Percentiles rank a stretch among this genome's conserved stretches.
phyloP scores from a whole-genome alignment of 2,888 invertebrate species.

The Athetis lepigone region DNA sequence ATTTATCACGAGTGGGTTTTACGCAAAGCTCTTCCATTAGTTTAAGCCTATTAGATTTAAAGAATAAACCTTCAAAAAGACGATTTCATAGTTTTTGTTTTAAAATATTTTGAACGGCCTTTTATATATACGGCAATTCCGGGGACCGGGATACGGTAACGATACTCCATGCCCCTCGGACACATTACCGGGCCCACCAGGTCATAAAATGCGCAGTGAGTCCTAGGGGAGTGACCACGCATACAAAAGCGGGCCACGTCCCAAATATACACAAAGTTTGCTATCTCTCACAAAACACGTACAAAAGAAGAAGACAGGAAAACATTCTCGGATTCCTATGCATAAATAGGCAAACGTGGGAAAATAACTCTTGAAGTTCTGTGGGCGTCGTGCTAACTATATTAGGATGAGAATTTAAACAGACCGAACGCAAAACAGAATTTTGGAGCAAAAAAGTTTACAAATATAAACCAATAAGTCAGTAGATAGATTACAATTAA shows the following conservation, averaged over 20 bases:
- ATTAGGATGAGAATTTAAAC: slow-evolving; percentile 43
- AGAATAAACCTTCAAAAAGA: too few species aligned
- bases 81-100: too few species aligned
- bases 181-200: slow-evolving; percentile 25
- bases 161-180: too few species aligned
- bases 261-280: slow-evolving; percentile 66
- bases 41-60: too few species aligned
- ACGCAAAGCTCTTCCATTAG: too few species aligned
- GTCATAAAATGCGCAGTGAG: slow-evolving; percentile 65
- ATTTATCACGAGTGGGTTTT: too few species aligned
- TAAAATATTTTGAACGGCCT: too few species aligned
- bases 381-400: slow-evolving; percentile 59
- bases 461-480: background rate
- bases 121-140: too few species aligned
- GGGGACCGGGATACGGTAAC: too few species aligned
- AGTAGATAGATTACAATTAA: background rate
- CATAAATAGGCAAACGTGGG: slow-evolving; percentile 78
- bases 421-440: slow-evolving; percentile 18
- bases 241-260: slow-evolving; percentile 72
- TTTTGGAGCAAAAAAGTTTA: slow-evolving; percentile 21
- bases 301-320: slow-evolving; percentile 60
- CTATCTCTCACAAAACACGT: slow-evolving; percentile 64
- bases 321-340: slow-evolving; percentile 70
- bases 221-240: slow-evolving; percentile 67
- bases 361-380: slow-evolving; percentile 70